Conservation (phyloP, 2,797 vertebrate genomes). For the Falco columbarius region DNA sequence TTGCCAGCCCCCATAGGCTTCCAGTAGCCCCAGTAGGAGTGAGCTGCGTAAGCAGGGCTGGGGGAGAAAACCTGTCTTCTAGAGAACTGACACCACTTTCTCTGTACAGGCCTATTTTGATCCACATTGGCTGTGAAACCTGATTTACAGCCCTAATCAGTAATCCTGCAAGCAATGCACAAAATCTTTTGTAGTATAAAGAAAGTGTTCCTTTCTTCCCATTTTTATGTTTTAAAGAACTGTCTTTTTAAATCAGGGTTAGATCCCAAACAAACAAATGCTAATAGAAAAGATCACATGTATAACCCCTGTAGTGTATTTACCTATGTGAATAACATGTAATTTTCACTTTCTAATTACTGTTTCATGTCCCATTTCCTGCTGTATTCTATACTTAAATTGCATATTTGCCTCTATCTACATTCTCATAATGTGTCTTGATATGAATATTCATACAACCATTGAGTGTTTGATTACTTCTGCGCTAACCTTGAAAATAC, state of each 20-base stretch:
- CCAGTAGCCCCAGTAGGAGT: neutral
- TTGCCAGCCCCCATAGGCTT: neutral
- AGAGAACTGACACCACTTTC: neutral
- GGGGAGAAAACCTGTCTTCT: neutral
- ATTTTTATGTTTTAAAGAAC: neutral
- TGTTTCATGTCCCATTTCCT: constrained; percentile 63
- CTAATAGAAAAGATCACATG: constrained; percentile 25
- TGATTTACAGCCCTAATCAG: neutral
- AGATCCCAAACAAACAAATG: constrained; percentile 20
- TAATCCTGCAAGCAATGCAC: neutral
- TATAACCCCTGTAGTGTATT: constrained; percentile 16
- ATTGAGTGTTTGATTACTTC: constrained; percentile 56
- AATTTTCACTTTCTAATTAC: constrained; percentile 64
- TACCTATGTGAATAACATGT: constrained; percentile 67
- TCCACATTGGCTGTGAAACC: neutral
- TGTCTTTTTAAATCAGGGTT: neutral
- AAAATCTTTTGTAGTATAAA: neutral
- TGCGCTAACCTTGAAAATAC: constrained; percentile 58
- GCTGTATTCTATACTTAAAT: constrained; percentile 65
- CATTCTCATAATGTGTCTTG: constrained; percentile 42
- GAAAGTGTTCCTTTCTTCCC: neutral
- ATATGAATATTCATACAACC: constrained; percentile 68
- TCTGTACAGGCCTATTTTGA: neutral
- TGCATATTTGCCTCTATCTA: constrained; percentile 56
- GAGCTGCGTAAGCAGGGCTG: neutral